Conservation (phyloP, 2,888 invertebrate genomes). For the Leptopterna dolabrata region DNA sequence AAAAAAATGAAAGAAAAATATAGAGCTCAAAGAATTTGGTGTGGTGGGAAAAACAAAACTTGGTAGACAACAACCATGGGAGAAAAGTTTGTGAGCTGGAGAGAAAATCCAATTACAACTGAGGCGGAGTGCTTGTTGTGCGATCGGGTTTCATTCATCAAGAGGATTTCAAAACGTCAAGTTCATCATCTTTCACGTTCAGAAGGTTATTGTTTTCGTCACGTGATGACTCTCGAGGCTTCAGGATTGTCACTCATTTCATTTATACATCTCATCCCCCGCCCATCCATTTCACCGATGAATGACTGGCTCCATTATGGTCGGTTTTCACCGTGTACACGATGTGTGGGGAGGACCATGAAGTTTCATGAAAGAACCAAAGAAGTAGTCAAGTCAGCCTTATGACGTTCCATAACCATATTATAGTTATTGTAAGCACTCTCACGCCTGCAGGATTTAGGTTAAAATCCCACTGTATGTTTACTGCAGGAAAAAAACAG, state of each 20-base stretch:
- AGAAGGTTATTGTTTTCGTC: neutral
- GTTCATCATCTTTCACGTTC: neutral
- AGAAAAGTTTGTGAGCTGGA: neutral
- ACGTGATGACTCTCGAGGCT: neutral
- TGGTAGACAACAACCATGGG: neutral
- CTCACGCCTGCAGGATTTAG: no score
- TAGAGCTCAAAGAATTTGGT: neutral
- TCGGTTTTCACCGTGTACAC: no score
- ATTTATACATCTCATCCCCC: neutral
- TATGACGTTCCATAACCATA: no score
- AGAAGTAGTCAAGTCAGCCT: no score
- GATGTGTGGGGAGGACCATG: no score
- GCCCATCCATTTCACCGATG: no score
- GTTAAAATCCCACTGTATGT: no score
- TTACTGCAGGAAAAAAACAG: no score
- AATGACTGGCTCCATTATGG: no score
- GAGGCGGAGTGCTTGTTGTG: neutral
- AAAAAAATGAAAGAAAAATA: constrained; percentile 3
- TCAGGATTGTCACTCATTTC: neutral
- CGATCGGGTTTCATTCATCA: constrained; percentile 7
- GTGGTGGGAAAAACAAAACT: neutral
- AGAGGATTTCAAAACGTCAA: constrained; percentile 1
- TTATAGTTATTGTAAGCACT: no score
- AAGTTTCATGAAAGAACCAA: no score
- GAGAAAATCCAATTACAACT: neutral